Percentiles rank a stretch among this genome's conserved stretches.
phyloP scores from a whole-genome alignment of 2,888 invertebrate genomes.

The Tubiluchus corallicola region DNA sequence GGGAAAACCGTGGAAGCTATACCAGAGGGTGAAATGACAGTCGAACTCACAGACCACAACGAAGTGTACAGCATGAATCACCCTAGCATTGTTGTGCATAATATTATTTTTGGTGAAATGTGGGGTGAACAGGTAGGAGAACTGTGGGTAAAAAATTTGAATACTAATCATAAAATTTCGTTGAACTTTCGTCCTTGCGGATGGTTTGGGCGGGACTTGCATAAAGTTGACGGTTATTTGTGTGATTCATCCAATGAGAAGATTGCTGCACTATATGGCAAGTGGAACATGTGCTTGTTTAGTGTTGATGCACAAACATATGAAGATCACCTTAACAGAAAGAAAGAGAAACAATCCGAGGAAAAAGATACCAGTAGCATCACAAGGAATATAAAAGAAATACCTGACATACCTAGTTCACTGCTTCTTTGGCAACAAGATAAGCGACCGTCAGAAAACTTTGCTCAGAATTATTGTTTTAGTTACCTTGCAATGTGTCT shows the following conservation, averaged over 20 bases:
- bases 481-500: slow-evolving; percentile 77
- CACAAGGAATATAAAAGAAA: no score
- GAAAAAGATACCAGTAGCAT: no score
- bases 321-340: slow-evolving; percentile 15
- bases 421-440: no score
- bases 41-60: slow-evolving; percentile 38
- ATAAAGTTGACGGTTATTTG: slow-evolving; percentile 71
- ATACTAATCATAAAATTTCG: slow-evolving; percentile 40
- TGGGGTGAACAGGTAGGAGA: slow-evolving; percentile 64
- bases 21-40: slow-evolving; percentile 50
- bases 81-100: slow-evolving; percentile 86
- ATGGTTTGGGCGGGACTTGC: slow-evolving; percentile 68
- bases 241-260: slow-evolving; percentile 54
- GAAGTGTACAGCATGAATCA: slow-evolving; percentile 89
- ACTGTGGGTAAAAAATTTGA: slow-evolving; percentile 29
- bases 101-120: slow-evolving; percentile 81
- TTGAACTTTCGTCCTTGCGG: slow-evolving; percentile 75
- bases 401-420: no score
- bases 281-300: slow-evolving; percentile 54
- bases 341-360: no score
- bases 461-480: slow-evolving; percentile 68
- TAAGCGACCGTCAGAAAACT: no score
- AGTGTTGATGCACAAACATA: slow-evolving; percentile 21
- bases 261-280: slow-evolving; percentile 67
- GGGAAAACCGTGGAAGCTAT: slow-evolving; percentile 86